A percentile compares a stretch with the other conserved stretches of the same genome.
Evolutionary conservation across 2,888 invertebrate species (phyloP).

Genomic region (Mythimna loreyi): DNA sequence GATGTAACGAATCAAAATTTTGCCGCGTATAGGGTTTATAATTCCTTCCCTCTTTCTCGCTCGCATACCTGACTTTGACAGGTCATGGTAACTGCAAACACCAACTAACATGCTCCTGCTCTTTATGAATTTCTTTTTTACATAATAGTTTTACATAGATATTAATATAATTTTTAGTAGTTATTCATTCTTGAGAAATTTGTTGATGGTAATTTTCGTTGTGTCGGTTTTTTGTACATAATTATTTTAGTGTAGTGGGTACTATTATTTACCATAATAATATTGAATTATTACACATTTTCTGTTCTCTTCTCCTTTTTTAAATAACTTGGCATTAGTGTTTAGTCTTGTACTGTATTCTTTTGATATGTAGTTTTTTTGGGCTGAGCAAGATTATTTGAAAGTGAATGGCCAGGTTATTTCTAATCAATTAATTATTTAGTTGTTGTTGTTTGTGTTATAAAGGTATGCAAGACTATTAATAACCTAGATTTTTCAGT

Average conservation of each 20-base stretch:
- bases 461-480: conserved; percentile 14
- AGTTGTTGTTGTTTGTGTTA: conserved; percentile 28
- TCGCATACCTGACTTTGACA: no score
- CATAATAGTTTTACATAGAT: no score
- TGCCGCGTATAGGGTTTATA: no score
- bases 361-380: conserved; percentile 7
- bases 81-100: no score
- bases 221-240: not conserved
- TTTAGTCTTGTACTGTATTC: not conserved
- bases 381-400: conserved; percentile 10
- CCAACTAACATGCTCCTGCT: no score
- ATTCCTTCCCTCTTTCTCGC: no score
- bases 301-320: not conserved
- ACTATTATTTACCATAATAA: not conserved
- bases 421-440: conserved; percentile 12
- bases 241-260: not conserved
- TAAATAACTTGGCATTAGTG: not conserved
- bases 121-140: no score
- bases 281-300: not conserved
- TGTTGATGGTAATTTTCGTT: not conserved
- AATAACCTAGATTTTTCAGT: conserved; percentile 3
- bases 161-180: no score
- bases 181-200: no score
- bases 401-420: conserved; percentile 21
- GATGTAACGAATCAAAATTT: no score